Percentiles rank a stretch among this genome's conserved stretches.
phyloP scores from a whole-genome alignment of 2,113 vertebrate species.

The Oryzias javanicus region DNA sequence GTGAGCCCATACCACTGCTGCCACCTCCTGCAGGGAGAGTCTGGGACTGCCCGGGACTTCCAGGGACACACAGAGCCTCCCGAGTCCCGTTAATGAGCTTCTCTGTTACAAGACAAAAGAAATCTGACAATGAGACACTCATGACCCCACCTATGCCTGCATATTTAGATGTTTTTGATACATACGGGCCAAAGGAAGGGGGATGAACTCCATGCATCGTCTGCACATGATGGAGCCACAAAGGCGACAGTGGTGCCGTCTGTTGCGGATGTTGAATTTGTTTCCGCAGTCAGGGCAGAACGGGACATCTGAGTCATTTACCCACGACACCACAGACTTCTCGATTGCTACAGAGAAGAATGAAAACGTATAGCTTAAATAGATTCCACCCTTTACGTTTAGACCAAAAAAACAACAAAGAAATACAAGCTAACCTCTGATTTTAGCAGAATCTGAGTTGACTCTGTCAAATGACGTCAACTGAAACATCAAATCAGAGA shows the following conservation, averaged over 20 bases:
- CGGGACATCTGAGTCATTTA: slow-evolving; percentile 93
- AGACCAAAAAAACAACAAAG: not conserved
- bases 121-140: not conserved
- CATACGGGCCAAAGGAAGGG: slow-evolving; percentile 88
- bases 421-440: slow-evolving; percentile 83
- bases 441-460: slow-evolving; percentile 87
- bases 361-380: not conserved
- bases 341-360: slow-evolving; percentile 82
- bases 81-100: slow-evolving; percentile 90
- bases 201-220: slow-evolving; percentile 90
- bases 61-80: slow-evolving; percentile 81
- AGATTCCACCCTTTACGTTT: not conserved
- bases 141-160: not conserved
- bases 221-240: slow-evolving; percentile 98
- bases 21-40: slow-evolving; percentile 52
- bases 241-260: slow-evolving; percentile 96
- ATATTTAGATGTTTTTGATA: slow-evolving; percentile 13
- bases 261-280: slow-evolving; percentile 91
- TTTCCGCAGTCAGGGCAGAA: slow-evolving; percentile 96
- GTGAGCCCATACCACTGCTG: slow-evolving; percentile 79
- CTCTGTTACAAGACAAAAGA: slow-evolving; percentile 66
- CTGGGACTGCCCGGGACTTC: slow-evolving; percentile 79
- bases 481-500: slow-evolving; percentile 65
- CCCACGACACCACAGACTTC: slow-evolving; percentile 95
- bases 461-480: slow-evolving; percentile 93